Conservation (phyloP, 1,140 invertebrate genomes). For the Tetragonula clypearis region DNA sequence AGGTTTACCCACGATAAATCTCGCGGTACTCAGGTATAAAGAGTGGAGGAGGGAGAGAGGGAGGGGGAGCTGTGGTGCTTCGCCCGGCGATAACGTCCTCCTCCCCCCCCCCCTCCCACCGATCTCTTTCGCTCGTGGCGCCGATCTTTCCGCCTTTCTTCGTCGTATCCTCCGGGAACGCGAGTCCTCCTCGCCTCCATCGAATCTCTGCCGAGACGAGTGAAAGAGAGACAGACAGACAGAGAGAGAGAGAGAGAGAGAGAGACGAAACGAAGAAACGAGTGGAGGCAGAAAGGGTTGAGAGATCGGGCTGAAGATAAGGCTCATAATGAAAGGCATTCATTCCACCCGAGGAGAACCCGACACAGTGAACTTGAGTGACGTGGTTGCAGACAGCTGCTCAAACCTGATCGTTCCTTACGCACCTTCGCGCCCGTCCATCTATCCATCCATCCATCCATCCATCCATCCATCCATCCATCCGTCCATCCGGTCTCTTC, state of each 20-base stretch:
- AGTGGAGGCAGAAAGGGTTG: slow-evolving; percentile 70
- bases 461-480: slow-evolving; percentile 60
- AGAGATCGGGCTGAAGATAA: slow-evolving; percentile 77
- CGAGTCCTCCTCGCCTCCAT: slow-evolving; percentile 14
- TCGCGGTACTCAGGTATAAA: slow-evolving; percentile 60
- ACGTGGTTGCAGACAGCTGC: slow-evolving; percentile 81
- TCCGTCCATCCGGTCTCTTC: slow-evolving; percentile 65
- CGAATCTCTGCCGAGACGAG: slow-evolving; percentile 13
- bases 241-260: slow-evolving; percentile 24
- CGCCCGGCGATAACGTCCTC: slow-evolving; percentile 58
- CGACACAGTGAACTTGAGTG: slow-evolving; percentile 79
- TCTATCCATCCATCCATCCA: slow-evolving; percentile 47
- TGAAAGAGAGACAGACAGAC: slow-evolving; percentile 16
- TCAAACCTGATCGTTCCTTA: slow-evolving; percentile 78
- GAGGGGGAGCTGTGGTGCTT: background rate
- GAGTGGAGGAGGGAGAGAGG: background rate
- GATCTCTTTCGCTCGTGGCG: background rate
- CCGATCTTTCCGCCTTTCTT: slow-evolving; percentile 9
- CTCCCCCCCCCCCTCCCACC: no score
- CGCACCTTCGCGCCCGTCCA: slow-evolving; percentile 70
- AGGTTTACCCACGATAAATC: slow-evolving; percentile 66
- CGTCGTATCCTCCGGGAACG: slow-evolving; percentile 42
- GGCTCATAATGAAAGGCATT: slow-evolving; percentile 80
- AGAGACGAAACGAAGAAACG: slow-evolving; percentile 57
- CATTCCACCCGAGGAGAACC: slow-evolving; percentile 73